Conservation (phyloP, 2,113 vertebrate species). For the Myrmecophaga tridactyla region DNA sequence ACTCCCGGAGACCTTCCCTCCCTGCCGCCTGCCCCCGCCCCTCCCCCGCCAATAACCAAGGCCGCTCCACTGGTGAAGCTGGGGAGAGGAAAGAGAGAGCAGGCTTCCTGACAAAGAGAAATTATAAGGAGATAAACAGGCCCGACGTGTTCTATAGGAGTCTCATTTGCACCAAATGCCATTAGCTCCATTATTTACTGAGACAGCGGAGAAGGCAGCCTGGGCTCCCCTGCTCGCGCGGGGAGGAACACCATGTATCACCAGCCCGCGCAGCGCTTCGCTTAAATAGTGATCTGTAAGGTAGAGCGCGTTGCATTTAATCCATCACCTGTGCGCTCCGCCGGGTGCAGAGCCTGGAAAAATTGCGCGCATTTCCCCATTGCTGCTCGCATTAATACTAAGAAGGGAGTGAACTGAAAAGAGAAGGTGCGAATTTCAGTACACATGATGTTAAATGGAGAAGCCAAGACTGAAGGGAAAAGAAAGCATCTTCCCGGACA, state of each 20-base stretch:
- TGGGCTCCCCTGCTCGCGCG: not conserved
- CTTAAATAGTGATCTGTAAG: slow-evolving; percentile 66
- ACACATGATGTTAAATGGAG: slow-evolving; percentile 66
- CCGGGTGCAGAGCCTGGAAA: slow-evolving; percentile 36
- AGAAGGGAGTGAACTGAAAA: slow-evolving; percentile 65
- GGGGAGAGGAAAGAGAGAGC: slow-evolving; percentile 8
- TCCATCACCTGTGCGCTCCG: slow-evolving; percentile 62
- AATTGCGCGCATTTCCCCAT: slow-evolving; percentile 63
- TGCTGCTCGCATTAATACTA: slow-evolving; percentile 56
- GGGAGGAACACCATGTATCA: slow-evolving; percentile 22
- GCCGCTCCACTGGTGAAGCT: slow-evolving; percentile 52
- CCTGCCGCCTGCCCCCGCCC: no score
- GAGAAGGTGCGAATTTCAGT: slow-evolving; percentile 75
- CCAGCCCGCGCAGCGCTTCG: slow-evolving; percentile 50
- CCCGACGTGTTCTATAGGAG: slow-evolving; percentile 28
- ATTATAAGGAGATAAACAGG: slow-evolving; percentile 41
- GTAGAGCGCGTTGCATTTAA: slow-evolving; percentile 59
- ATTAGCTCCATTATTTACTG: slow-evolving; percentile 74
- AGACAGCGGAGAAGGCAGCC: slow-evolving; percentile 51
- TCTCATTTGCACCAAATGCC: slow-evolving; percentile 74
- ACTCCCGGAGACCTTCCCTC: slow-evolving; percentile 67
- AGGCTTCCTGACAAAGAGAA: slow-evolving; percentile 69
- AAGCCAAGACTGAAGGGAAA: slow-evolving; percentile 26
- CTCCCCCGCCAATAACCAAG: not conserved
- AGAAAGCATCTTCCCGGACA: slow-evolving; percentile 29